phyloP scores from a whole-genome alignment of 2,888 invertebrate species.

The Anorthoa munda region DNA sequence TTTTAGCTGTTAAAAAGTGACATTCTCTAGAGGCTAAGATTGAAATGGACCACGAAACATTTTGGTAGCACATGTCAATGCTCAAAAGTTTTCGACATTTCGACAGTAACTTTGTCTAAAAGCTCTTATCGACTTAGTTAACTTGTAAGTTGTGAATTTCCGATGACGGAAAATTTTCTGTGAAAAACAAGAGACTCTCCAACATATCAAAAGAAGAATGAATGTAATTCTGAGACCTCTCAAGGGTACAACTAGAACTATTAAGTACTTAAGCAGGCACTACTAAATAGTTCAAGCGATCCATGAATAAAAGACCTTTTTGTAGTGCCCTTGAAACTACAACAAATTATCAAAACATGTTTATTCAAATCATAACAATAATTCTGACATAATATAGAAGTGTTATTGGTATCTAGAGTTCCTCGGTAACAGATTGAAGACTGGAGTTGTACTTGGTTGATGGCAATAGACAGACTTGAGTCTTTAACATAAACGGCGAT shows the following conservation, averaged over 20 bases:
- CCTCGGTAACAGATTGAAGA: too few species aligned
- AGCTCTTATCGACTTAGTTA: not conserved
- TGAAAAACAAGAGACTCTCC: not conserved
- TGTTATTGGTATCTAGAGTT: not conserved
- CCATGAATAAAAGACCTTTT: not conserved
- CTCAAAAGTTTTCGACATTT: too few species aligned
- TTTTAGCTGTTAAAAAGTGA: too few species aligned
- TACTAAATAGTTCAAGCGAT: not conserved
- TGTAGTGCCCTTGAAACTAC: not conserved
- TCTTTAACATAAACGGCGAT: too few species aligned
- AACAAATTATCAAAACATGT: not conserved
- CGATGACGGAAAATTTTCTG: not conserved
- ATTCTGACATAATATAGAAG: slow-evolving; percentile 1
- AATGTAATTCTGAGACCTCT: not conserved
- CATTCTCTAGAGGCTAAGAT: too few species aligned
- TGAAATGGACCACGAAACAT: too few species aligned
- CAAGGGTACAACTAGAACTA: not conserved
- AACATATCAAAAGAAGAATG: not conserved
- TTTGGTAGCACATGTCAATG: too few species aligned
- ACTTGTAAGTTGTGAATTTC: not conserved
- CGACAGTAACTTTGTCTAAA: too few species aligned
- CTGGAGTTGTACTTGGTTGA: too few species aligned
- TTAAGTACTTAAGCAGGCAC: not conserved
- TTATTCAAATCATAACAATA: not conserved
- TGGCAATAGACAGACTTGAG: too few species aligned